Percentiles rank a stretch among this genome's conserved stretches.
phyloP scores from a whole-genome alignment of 2,113 vertebrate species.

The Trichomycterus rosablanca region DNA sequence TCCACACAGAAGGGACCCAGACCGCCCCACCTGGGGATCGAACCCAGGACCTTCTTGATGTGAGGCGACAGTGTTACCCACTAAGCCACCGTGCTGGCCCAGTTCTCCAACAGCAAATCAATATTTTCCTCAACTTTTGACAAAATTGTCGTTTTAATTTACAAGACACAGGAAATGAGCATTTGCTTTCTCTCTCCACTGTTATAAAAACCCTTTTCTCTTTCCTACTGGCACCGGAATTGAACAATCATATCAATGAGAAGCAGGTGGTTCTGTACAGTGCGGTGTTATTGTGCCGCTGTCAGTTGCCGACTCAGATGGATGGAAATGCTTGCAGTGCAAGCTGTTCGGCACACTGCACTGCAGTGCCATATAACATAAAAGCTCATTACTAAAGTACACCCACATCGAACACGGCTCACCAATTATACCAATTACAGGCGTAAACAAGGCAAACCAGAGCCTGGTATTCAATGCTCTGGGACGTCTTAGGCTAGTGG shows the following conservation, averaged over 20 bases:
- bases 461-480: not conserved
- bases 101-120: no score
- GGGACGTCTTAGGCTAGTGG: not conserved
- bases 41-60: no score
- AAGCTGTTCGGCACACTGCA: constrained; percentile 38
- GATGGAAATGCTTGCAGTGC: constrained; percentile 37
- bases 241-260: constrained; percentile 24
- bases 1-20: no score
- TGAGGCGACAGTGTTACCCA: no score
- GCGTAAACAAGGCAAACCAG: constrained; percentile 18
- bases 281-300: constrained; percentile 4
- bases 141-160: no score
- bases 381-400: constrained; percentile 49
- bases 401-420: constrained; percentile 42
- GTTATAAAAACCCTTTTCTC: no score
- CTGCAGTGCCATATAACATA: constrained; percentile 42
- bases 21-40: no score
- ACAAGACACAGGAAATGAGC: no score
- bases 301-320: constrained; percentile 17
- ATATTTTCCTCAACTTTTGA: no score
- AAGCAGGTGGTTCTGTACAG: constrained; percentile 1
- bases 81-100: no score
- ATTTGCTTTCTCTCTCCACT: no score
- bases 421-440: constrained; percentile 41
- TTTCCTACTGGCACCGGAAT: not conserved